Conservation (phyloP, 2,888 invertebrate species). For the Eupelmus urozonus region DNA sequence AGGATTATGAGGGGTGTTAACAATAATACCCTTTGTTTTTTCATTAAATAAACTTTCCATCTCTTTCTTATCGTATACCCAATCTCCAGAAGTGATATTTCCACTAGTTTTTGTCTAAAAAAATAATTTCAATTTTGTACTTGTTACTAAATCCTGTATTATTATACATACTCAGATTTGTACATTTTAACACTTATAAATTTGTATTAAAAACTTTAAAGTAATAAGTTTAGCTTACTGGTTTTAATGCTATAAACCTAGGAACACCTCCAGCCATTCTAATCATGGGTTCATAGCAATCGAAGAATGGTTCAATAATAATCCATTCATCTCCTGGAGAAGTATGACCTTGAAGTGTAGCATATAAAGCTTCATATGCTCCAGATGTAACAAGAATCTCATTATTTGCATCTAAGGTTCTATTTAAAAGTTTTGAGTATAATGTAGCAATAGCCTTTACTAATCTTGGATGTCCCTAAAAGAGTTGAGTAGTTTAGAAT, state of each 20-base stretch:
- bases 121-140: conserved; percentile 20
- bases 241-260: conserved; percentile 91
- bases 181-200: background rate
- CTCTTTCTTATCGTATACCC: conserved; percentile 91
- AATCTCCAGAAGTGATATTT: conserved; percentile 87
- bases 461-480: conserved; percentile 93
- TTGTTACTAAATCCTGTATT: background rate
- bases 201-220: background rate
- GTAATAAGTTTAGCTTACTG: conserved; percentile 81
- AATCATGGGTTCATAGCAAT: conserved; percentile 98
- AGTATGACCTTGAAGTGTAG: conserved; percentile 91
- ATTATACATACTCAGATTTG: conserved; percentile 7
- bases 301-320: conserved; percentile 98
- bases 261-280: conserved; percentile 91
- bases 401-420: conserved; percentile 88
- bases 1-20: conserved; percentile 99
- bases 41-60: conserved; percentile 87
- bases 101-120: conserved; percentile 78
- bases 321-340: conserved; percentile 94
- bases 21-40: conserved; percentile 94
- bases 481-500: conserved; percentile 61
- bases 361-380: conserved; percentile 96
- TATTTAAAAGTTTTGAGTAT: conserved; percentile 88
- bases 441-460: conserved; percentile 90
- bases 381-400: conserved; percentile 95